Evolutionary conservation across 2,888 invertebrate genomes (phyloP).

Genomic region (Apodemia hepburni): DNA sequence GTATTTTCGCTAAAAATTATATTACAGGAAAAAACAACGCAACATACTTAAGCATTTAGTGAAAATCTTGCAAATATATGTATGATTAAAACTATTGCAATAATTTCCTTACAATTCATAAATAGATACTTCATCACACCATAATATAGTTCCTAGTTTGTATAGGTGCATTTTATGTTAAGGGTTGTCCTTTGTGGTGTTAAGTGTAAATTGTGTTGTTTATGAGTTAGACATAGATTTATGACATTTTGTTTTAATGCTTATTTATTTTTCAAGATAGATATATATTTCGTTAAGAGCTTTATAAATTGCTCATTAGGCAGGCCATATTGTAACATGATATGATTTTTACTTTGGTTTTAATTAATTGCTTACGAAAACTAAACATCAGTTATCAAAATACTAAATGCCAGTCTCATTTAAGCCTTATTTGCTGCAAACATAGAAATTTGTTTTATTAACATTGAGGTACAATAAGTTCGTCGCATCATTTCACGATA

Average conservation of each 20-base stretch:
- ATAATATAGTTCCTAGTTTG: constrained; percentile 64
- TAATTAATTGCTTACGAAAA: background rate
- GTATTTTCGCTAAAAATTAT: background rate
- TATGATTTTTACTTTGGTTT: background rate
- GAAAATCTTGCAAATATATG: constrained; percentile 6
- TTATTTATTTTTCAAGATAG: constrained; percentile 20
- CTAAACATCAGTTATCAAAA: background rate
- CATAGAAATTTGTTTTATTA: too few relatives aligned
- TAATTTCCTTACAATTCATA: constrained; percentile 11
- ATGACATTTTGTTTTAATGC: constrained; percentile 19
- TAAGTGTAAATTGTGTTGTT: constrained; percentile 29
- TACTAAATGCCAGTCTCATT: background rate
- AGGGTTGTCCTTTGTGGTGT: constrained; percentile 35
- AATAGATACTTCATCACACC: constrained; percentile 35
- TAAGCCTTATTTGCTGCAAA: too few relatives aligned
- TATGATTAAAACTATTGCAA: constrained; percentile 5
- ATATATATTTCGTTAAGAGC: constrained; percentile 11
- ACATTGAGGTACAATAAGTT: background rate
- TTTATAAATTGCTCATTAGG: background rate
- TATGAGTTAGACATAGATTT: constrained; percentile 22
- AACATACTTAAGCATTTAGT: constrained; percentile 5
- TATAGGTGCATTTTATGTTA: constrained; percentile 72
- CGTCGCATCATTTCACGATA: constrained; percentile 6
- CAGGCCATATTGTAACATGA: background rate
- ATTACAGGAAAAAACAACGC: constrained; percentile 4